A percentile compares a stretch with the other conserved stretches of the same genome.
Evolutionary conservation across 2,797 vertebrate genomes (phyloP).

Genomic region (Diplodus sargus): DNA sequence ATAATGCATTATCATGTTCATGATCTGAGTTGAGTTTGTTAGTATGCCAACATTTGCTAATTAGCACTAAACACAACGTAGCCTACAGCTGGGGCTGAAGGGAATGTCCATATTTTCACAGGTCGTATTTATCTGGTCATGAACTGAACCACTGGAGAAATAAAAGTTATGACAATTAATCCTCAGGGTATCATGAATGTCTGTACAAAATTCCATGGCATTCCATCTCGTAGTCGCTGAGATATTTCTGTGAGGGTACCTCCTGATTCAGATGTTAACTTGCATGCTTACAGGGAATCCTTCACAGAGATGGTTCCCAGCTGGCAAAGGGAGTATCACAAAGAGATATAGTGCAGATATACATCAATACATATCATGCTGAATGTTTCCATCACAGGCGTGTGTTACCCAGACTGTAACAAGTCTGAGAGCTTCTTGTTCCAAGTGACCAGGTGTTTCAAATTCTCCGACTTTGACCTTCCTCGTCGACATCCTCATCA

Average conservation of each 20-base stretch:
- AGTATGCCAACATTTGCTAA: background rate
- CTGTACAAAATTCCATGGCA: background rate
- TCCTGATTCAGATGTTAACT: slow-evolving; percentile 11
- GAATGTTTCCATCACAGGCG: slow-evolving; percentile 49
- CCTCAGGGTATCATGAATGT: background rate
- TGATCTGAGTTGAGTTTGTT: background rate
- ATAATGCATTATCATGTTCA: background rate
- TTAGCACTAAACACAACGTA: background rate
- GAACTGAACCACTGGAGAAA: background rate
- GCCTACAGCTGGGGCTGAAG: background rate
- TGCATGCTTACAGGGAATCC: background rate
- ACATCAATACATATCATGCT: slow-evolving; percentile 25
- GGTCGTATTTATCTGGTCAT: background rate
- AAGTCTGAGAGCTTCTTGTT: slow-evolving; percentile 11
- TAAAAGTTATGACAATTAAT: background rate
- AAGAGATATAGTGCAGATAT: slow-evolving; percentile 43
- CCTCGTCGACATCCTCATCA: slow-evolving; percentile 39
- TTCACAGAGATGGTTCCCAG: slow-evolving; percentile 54
- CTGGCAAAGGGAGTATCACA: slow-evolving; percentile 61
- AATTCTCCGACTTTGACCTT: slow-evolving; percentile 29
- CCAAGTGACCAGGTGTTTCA: slow-evolving; percentile 63
- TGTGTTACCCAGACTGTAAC: slow-evolving; percentile 6
- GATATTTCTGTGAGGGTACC: background rate
- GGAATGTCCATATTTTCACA: background rate
- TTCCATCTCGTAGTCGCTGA: background rate